Base-by-base conservation (phyloP, 1,140 invertebrate genomes). In the Hydropsyche tenuis region DNA sequence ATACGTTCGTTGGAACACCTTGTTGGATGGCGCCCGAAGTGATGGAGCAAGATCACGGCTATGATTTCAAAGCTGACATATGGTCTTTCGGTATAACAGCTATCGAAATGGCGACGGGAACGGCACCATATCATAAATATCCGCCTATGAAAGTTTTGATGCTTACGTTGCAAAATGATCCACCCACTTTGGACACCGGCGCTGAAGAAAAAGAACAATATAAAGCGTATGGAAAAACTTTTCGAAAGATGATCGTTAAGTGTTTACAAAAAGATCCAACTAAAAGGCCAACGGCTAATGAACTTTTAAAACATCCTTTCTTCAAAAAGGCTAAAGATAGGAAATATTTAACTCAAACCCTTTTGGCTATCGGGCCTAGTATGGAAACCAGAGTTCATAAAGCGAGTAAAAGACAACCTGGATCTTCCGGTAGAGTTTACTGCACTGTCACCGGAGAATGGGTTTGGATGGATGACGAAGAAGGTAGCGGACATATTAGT, bases 11-110 rank as follows among this genome's bases (percentile, higher is more conserved):
- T 5, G 97, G 97, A 18, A 99, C 96, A 6, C 96, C 97, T 0
- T 99, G 97, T 84, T 99, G 97, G 97, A 99, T 99, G 97, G 97
- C 97, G 20, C 97, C 97, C 16, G 98, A 99, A 87, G 97, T 99
- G 72, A 99, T 99, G 96, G 96, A 99, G 85, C 96, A 98, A 68
- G 96, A 99, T 81, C 96, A 97, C 82, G 98, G 98, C 0, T 99
- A 99, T 82, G 97, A 99, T 82, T 99, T 98, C 84, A 99, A 99
- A 85, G 98, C 98, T 1, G 98, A 99, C 81, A 99, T 99, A 77
- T 99, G 98, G 98, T 98, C 96, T 42, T 94, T 99, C 83, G 98
- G 98, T 16, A 99, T 99, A 63, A 99, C 98, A 1, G 97, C 97
- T 0, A 99, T 99, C 77, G 98, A 99, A 87, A 93, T 99, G 90